Evolutionary conservation across 1,140 invertebrate genomes (phyloP).

Genomic region (Drosophila tristis): DNA sequence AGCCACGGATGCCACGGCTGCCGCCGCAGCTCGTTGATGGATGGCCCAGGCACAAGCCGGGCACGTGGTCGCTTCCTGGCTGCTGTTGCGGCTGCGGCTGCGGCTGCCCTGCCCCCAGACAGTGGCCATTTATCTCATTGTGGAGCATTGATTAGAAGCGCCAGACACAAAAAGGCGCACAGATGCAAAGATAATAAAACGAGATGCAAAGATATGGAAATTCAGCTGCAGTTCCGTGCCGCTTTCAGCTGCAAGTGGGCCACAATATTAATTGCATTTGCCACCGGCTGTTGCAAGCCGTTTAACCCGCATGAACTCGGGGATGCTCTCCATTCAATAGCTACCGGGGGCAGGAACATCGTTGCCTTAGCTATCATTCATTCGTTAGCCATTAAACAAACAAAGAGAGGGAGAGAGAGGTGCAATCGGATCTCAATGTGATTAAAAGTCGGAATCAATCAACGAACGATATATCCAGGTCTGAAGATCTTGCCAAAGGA

Average conservation of each 20-base stretch:
- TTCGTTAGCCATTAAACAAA: too few species aligned
- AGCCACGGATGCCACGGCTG: too few species aligned
- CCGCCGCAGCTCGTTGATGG: not conserved
- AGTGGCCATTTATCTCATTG: slow-evolving; percentile 58
- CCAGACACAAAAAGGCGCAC: slow-evolving; percentile 7
- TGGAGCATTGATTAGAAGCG: slow-evolving; percentile 64
- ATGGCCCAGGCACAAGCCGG: slow-evolving; percentile 8
- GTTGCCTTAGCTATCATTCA: not conserved
- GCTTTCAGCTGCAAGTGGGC: slow-evolving; percentile 22
- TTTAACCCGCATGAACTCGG: slow-evolving; percentile 17
- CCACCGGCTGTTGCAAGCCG: slow-evolving; percentile 6
- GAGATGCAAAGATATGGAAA: not conserved
- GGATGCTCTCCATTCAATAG: not conserved
- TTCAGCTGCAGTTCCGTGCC: slow-evolving; percentile 11
- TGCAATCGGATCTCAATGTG: too few species aligned
- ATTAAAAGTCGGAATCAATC: too few species aligned
- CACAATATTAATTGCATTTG: slow-evolving; percentile 50
- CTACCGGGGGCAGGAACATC: not conserved
- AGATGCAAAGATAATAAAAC: slow-evolving; percentile 20
- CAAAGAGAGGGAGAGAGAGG: too few species aligned
- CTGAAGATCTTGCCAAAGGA: too few species aligned
- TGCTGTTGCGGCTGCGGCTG: not conserved
- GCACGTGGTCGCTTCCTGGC: slow-evolving; percentile 30
- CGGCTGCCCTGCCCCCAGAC: slow-evolving; percentile 7
- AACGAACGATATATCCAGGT: too few species aligned